phyloP scores from a whole-genome alignment of 2,888 invertebrate species.

The Norana najaformis region DNA sequence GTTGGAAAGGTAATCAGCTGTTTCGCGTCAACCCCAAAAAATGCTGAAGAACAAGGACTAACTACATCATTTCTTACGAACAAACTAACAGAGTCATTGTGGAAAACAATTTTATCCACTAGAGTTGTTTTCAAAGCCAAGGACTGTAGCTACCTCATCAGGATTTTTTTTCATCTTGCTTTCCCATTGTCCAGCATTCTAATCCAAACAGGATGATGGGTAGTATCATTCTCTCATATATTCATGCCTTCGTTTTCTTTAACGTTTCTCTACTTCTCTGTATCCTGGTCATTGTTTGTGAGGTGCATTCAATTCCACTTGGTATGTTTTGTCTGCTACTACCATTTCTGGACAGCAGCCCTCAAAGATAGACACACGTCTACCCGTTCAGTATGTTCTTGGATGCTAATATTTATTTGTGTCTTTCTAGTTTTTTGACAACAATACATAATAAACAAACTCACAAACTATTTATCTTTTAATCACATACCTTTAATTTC shows the following conservation, averaged over 20 bases:
- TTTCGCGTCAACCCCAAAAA: no score
- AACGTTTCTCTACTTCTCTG: neutral
- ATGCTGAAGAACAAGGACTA: no score
- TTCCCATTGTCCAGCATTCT: no score
- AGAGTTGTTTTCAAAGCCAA: no score
- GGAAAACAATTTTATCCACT: no score
- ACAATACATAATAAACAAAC: neutral
- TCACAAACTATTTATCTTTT: neutral
- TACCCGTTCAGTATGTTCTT: neutral
- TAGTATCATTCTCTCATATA: no score
- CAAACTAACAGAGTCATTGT: no score
- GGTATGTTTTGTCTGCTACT: neutral
- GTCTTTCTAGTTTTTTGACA: neutral
- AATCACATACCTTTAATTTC: constrained; percentile 18
- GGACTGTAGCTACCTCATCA: no score
- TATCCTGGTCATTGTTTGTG: neutral
- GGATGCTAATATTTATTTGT: neutral
- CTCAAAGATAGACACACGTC: neutral
- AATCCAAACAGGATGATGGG: no score
- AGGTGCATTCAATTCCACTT: neutral
- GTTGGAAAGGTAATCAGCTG: no score
- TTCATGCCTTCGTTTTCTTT: neutral
- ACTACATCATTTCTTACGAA: no score
- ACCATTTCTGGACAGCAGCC: neutral
- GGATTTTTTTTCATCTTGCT: no score